phyloP scores from a whole-genome alignment of 2,888 invertebrate genomes.

The Lamellibrachia satsuma region DNA sequence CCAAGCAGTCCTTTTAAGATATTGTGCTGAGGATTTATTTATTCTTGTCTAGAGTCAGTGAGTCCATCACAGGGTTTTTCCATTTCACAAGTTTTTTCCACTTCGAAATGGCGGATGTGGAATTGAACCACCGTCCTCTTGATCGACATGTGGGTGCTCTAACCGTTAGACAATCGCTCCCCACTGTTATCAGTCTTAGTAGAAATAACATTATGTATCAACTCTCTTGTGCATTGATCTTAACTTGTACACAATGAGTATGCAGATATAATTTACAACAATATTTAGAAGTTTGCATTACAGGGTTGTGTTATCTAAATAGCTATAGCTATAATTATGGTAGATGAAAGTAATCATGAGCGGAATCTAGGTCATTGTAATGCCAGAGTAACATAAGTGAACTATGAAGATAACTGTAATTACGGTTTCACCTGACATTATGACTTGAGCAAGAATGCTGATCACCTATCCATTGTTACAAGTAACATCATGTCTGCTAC shows the following conservation, averaged over 20 bases:
- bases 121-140: too few relatives aligned
- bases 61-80: too few relatives aligned
- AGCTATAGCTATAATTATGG: neutral
- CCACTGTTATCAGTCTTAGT: neutral
- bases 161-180: neutral
- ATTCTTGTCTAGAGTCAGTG: too few relatives aligned
- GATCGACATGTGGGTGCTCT: too few relatives aligned
- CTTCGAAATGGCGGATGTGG: too few relatives aligned
- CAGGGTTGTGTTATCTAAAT: neutral
- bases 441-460: neutral
- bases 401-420: neutral
- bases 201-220: neutral
- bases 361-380: neutral
- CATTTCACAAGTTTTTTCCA: too few relatives aligned
- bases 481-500: neutral
- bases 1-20: too few relatives aligned
- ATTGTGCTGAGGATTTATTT: too few relatives aligned
- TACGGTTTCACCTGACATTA: neutral
- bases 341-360: neutral
- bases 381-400: neutral
- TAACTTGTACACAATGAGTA: too few relatives aligned
- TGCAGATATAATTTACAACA: too few relatives aligned
- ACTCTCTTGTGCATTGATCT: neutral
- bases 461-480: neutral
- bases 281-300: neutral